Conservation (phyloP, 1,140 invertebrate genomes). For the Apis cerana region DNA sequence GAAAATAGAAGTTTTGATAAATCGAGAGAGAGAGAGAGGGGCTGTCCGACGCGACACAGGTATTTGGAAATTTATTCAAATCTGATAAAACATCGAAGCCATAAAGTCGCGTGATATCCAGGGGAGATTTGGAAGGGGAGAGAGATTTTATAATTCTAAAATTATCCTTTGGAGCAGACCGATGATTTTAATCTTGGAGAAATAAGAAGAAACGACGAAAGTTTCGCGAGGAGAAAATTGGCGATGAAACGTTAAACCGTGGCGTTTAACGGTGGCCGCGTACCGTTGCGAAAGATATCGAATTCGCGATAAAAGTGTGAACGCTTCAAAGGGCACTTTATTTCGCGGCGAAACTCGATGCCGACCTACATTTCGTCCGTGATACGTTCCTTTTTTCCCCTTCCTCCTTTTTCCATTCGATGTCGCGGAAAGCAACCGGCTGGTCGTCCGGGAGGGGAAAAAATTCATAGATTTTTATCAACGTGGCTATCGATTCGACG, state of each 20-base stretch:
- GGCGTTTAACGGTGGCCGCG: constrained; percentile 7
- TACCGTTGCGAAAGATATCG: background rate
- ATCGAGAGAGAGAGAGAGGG: background rate
- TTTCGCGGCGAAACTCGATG: background rate
- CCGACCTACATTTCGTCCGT: constrained; percentile 28
- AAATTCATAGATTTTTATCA: constrained; percentile 44
- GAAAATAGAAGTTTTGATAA: constrained; percentile 6
- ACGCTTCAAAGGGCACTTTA: constrained; percentile 35
- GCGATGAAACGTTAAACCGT: constrained; percentile 18
- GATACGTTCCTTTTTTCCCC: background rate
- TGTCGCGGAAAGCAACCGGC: too few species aligned
- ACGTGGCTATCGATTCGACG: constrained; percentile 9
- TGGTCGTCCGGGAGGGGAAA: background rate
- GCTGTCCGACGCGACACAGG: background rate
- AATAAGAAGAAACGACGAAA: too few species aligned
- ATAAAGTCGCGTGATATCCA: constrained; percentile 25
- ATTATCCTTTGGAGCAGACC: too few species aligned
- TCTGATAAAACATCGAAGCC: constrained; percentile 32
- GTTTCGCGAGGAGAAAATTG: background rate
- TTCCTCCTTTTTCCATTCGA: background rate
- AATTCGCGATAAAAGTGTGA: constrained; percentile 23
- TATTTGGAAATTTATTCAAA: constrained; percentile 33
- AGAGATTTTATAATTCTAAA: too few species aligned
- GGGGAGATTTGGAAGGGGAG: background rate
- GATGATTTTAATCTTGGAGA: too few species aligned